Evolutionary conservation across 2,113 vertebrate species (phyloP).

Genomic region (Eurypyga helias): DNA sequence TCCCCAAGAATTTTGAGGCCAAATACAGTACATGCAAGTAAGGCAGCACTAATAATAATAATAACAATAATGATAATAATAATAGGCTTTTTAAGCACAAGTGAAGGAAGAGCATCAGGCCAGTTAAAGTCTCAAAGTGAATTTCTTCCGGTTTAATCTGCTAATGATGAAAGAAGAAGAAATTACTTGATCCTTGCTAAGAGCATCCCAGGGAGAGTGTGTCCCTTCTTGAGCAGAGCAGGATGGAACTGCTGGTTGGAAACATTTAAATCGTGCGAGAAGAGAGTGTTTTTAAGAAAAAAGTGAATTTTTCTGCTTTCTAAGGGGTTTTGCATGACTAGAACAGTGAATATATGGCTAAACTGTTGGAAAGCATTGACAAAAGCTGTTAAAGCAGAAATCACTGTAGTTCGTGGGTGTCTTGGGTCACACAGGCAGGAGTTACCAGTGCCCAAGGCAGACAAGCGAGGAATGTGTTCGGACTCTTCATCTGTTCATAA

Average conservation of each 20-base stretch:
- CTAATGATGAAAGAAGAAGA: neutral
- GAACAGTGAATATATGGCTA: neutral
- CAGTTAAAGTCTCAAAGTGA: neutral
- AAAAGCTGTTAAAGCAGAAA: neutral
- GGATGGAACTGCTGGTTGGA: neutral
- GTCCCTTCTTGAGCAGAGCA: neutral
- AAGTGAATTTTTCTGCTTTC: neutral
- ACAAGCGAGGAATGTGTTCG: neutral
- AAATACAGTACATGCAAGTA: neutral
- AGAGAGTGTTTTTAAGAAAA: neutral
- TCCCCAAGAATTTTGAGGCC: neutral
- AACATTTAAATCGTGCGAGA: neutral
- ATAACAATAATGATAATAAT: neutral
- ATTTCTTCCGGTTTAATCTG: neutral
- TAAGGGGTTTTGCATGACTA: neutral
- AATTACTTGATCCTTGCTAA: neutral
- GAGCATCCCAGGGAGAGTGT: neutral
- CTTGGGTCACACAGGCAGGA: neutral
- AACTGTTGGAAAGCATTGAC: neutral
- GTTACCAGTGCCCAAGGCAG: neutral
- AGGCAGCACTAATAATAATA: neutral
- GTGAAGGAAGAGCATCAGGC: neutral
- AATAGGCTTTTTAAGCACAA: neutral
- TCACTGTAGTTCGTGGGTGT: neutral
- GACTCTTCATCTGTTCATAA: neutral